phyloP scores from a whole-genome alignment of 2,113 vertebrate species.

The Brienomyrus longianalis region DNA sequence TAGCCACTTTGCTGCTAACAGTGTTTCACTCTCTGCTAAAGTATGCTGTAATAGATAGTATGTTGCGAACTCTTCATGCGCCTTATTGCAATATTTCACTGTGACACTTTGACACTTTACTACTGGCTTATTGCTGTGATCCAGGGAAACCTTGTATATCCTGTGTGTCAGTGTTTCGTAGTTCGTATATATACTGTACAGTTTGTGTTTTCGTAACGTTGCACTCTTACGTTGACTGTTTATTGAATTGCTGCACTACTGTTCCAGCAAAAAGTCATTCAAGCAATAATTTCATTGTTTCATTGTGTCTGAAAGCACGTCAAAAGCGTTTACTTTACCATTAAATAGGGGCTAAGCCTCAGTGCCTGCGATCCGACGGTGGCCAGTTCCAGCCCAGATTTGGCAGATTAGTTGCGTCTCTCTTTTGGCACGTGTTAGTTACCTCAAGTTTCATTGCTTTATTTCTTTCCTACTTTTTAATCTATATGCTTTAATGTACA shows the following conservation, averaged over 20 bases:
- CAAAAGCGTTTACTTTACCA: neutral
- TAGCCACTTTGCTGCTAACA: neutral
- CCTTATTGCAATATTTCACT: neutral
- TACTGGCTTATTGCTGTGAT: neutral
- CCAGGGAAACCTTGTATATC: neutral
- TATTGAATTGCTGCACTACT: no score
- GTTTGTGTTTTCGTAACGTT: neutral
- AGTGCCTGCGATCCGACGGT: neutral
- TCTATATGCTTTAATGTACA: neutral
- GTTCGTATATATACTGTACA: neutral
- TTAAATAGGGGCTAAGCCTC: neutral
- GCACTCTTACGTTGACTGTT: neutral
- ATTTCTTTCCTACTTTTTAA: neutral
- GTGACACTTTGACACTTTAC: neutral
- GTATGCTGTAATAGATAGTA: neutral
- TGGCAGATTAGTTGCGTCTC: neutral
- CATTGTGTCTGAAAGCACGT: neutral
- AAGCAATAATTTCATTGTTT: neutral
- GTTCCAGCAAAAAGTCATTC: neutral
- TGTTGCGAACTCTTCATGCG: neutral
- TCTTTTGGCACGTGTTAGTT: neutral
- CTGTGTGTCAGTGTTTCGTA: neutral
- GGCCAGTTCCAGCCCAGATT: neutral
- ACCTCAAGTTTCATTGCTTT: neutral
- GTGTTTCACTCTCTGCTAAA: neutral